phyloP scores from a whole-genome alignment of 2,113 vertebrate species.

The Balaeniceps rex region DNA sequence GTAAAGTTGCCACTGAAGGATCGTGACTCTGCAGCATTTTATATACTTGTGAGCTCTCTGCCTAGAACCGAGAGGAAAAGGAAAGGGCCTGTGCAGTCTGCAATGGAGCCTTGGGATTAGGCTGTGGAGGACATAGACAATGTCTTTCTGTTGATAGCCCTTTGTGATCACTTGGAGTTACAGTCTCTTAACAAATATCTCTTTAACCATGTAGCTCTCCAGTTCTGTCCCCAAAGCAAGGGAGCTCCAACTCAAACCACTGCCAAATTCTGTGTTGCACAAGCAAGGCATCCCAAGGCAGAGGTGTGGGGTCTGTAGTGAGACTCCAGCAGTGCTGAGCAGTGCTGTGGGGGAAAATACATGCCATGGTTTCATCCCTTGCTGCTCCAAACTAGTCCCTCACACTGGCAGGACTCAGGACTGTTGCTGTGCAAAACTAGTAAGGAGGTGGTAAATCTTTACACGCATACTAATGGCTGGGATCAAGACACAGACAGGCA shows the following conservation, averaged over 20 bases:
- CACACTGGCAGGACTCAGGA: not conserved
- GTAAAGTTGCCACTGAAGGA: not conserved
- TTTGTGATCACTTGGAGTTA: not conserved
- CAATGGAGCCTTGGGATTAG: not conserved
- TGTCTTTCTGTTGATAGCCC: not conserved
- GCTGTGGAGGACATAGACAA: not conserved
- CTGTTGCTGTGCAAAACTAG: not conserved
- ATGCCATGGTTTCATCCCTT: not conserved
- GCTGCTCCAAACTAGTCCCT: not conserved
- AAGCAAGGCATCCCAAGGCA: not conserved
- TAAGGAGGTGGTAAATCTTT: not conserved
- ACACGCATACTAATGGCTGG: not conserved
- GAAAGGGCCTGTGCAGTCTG: not conserved
- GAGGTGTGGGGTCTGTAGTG: not conserved
- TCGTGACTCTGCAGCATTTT: not conserved
- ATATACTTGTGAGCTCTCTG: not conserved
- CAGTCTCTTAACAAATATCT: not conserved
- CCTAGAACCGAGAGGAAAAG: not conserved
- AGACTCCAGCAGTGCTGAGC: not conserved
- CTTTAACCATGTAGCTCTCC: not conserved
- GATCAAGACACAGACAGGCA: accelerated
- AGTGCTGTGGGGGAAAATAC: not conserved
- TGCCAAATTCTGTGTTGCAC: not conserved
- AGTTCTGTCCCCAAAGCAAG: not conserved
- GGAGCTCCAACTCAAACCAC: not conserved